A percentile compares a stretch with the other conserved stretches of the same genome.
Conservation (phyloP, 2,888 invertebrate genomes). For the Lathronympha strigana region DNA sequence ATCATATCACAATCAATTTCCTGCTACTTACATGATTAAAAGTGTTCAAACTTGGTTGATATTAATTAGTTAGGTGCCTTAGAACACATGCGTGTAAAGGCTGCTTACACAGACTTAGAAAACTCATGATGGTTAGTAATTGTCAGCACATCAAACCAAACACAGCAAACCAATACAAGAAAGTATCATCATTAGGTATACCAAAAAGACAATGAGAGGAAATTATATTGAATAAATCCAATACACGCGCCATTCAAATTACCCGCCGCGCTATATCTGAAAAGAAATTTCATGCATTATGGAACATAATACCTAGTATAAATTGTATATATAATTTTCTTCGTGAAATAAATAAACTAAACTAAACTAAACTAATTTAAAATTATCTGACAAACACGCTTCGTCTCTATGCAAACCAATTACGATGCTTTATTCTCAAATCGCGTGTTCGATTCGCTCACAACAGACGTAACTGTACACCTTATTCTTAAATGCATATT, state of each 20-base stretch:
- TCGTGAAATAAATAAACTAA: no score
- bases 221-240: no score
- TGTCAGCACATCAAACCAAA: no score
- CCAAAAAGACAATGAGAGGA: no score
- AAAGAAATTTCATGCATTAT: background rate
- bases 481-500: slow-evolving; percentile 1
- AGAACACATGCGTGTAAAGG: no score
- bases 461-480: slow-evolving; percentile 7
- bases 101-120: no score
- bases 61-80: no score
- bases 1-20: background rate
- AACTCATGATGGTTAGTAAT: no score
- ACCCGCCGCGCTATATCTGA: background rate
- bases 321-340: no score
- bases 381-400: slow-evolving; percentile 4
- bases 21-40: background rate
- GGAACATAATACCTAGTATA: no score
- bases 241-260: background rate
- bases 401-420: slow-evolving; percentile 9
- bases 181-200: no score
- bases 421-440: slow-evolving; percentile 11
- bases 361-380: background rate
- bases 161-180: no score
- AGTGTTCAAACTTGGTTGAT: background rate
- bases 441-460: slow-evolving; percentile 23